Conservation (phyloP, 2,888 invertebrate species). For the Bembecia ichneumoniformis region DNA sequence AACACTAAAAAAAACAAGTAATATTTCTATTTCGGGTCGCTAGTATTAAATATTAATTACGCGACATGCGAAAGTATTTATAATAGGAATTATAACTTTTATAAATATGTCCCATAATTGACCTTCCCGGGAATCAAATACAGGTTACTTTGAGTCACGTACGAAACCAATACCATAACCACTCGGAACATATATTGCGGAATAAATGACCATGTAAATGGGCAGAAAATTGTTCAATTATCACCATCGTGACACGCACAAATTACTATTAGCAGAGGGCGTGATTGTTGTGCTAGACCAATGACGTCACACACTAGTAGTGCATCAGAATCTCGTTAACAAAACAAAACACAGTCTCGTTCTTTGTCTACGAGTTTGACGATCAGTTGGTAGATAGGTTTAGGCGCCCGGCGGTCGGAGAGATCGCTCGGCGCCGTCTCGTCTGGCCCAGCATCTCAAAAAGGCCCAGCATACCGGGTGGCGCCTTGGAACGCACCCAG, state of each 20-base stretch:
- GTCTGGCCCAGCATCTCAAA: conserved; percentile 42
- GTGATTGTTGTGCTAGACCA: background rate
- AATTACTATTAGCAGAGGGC: background rate
- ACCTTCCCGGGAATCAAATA: no score
- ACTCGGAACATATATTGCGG: no score
- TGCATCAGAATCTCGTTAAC: background rate
- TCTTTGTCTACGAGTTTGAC: background rate
- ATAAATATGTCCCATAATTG: no score
- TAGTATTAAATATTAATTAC: no score
- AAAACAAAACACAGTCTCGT: background rate
- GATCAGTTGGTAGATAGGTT: background rate
- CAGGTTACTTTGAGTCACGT: no score
- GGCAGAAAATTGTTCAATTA: background rate
- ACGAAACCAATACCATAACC: no score
- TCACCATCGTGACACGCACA: background rate
- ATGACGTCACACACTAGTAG: background rate
- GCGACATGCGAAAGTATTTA: no score
- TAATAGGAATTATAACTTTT: no score
- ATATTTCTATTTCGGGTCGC: no score
- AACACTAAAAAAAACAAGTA: no score
- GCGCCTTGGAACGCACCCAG: conserved; percentile 64
- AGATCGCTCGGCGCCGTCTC: conserved; percentile 51
- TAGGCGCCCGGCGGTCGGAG: conserved; percentile 42
- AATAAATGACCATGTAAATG: background rate
- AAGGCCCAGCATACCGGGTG: conserved; percentile 34